Conservation (phyloP, 2,888 invertebrate genomes). For the Drepanosiphum platanoidis region DNA sequence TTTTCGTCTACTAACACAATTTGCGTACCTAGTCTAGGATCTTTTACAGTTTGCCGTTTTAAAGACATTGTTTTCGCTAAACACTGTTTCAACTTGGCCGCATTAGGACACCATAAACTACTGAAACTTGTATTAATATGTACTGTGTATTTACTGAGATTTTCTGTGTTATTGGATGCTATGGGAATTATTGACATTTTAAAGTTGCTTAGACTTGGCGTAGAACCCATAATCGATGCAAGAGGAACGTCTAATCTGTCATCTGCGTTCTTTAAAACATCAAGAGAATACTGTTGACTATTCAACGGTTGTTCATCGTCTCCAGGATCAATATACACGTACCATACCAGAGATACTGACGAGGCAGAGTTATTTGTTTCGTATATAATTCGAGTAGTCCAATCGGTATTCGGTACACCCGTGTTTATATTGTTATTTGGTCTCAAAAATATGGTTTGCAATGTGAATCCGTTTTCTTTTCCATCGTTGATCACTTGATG, state of each 20-base stretch:
- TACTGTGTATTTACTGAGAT: not conserved
- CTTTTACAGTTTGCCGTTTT: conserved; percentile 3
- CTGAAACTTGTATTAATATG: conserved; percentile 43
- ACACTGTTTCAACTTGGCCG: conserved; percentile 37
- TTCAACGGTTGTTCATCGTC: not conserved
- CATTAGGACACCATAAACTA: conserved; percentile 16
- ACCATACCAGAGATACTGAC: conserved; percentile 50
- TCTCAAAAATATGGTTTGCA: conserved; percentile 89
- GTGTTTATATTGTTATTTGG: conserved; percentile 81
- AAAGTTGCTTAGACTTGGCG: conserved; percentile 61
- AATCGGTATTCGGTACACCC: conserved; percentile 70
- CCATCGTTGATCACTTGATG: conserved; percentile 85
- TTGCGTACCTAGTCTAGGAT: not conserved
- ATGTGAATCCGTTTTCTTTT: conserved; percentile 72
- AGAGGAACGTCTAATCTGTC: not conserved
- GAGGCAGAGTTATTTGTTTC: conserved; percentile 65
- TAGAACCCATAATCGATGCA: conserved; percentile 41
- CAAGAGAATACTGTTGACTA: conserved; percentile 8
- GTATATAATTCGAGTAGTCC: conserved; percentile 86
- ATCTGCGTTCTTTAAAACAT: not conserved
- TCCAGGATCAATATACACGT: conserved; percentile 52
- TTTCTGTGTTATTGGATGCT: not conserved
- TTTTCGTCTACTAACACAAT: conserved; percentile 20
- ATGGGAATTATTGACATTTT: conserved; percentile 53
- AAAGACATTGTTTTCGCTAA: conserved; percentile 37